Evolutionary conservation across 2,797 vertebrate species (phyloP), one percentile per base, ranked within the genome.

Genomic region (Selene dorsalis): DNA sequence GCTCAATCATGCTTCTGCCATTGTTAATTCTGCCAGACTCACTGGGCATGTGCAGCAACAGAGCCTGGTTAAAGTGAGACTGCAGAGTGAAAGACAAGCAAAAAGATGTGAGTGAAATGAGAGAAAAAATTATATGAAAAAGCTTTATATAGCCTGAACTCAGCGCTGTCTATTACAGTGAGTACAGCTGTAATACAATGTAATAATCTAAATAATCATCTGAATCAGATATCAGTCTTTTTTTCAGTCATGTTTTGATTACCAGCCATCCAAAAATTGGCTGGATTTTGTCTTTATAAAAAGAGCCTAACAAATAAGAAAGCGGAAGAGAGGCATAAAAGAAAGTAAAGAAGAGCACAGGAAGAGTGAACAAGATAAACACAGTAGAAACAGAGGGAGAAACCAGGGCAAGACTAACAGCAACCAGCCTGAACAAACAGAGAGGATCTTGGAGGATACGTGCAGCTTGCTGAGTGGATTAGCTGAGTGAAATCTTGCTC

Each of bases 401-500:
- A 81, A 70, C 70, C 68, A 53, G 60, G 64, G 69, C 14, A 30
- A 28, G 55, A 56, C 53, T 50, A 64, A 50, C 73, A 52, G 82
- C 62, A 70, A 72, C 62, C 68, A 50, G 59, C 22, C 64, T 2
- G 22, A 69, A 77, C 78, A 88, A 91, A 88, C 87, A 86, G 50
- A 73, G 83, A 77, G 59, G 84, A 85, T 73, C 77, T 7, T 52
- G 80, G 67, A 80, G 78, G 89, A 83, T 77, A 70, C 69, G 50
- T 71, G 81, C 74, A 81, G 84, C 84, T 72, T 73, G 24, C 73
- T 75, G 75, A 84, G 66, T 78, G 83, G 89, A 91, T 91, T 89
- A 87, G 50, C 76, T 13, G 35, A 79, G 72, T 60, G 45, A 88
- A 88, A 85, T 88, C 75, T 83, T 56, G 39, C 79, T 81, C 67